Conservation (phyloP, 2,113 vertebrate genomes). For the Periophthalmodon schlosseri region DNA sequence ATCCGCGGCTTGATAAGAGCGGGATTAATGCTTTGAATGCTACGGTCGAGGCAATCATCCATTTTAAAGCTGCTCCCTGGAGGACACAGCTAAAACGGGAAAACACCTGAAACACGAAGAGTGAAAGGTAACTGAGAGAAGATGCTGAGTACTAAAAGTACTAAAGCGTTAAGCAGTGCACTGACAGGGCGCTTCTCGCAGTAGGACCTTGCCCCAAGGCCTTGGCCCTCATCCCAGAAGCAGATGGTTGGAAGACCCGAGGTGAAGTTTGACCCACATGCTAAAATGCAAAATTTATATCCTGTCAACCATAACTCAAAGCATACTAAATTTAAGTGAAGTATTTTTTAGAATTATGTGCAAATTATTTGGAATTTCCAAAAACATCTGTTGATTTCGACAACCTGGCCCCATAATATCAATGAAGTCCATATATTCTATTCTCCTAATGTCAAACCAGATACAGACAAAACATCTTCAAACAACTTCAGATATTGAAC, state of each 20-base stretch:
- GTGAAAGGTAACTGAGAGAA: conserved; percentile 49
- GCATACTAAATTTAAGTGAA: background rate
- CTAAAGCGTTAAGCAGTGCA: conserved; percentile 30
- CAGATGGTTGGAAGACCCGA: conserved; percentile 77
- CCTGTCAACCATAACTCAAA: conserved; percentile 15
- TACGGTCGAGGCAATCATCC: conserved; percentile 75
- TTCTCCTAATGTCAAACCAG: background rate
- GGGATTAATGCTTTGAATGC: conserved; percentile 81
- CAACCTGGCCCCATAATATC: conserved; percentile 50
- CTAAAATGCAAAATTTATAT: conserved; percentile 55
- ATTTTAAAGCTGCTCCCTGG: conserved; percentile 73
- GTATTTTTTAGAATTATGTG: conserved; percentile 39
- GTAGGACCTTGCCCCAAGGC: conserved; percentile 65
- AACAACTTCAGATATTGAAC: background rate
- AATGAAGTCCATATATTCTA: conserved; percentile 17
- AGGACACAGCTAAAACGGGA: conserved; percentile 74
- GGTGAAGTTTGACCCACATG: conserved; percentile 79
- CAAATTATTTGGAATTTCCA: conserved; percentile 64
- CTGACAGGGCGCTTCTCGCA: conserved; percentile 34
- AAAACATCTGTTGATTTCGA: conserved; percentile 66
- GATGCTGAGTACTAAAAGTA: conserved; percentile 24
- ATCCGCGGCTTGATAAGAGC: conserved; percentile 78
- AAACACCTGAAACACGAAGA: conserved; percentile 74
- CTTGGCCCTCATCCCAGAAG: conserved; percentile 70
- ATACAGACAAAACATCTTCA: background rate